Percentiles rank a stretch among this genome's conserved stretches.
Conservation (phyloP, 1,140 invertebrate species). For the Cydia fagiglandana region DNA sequence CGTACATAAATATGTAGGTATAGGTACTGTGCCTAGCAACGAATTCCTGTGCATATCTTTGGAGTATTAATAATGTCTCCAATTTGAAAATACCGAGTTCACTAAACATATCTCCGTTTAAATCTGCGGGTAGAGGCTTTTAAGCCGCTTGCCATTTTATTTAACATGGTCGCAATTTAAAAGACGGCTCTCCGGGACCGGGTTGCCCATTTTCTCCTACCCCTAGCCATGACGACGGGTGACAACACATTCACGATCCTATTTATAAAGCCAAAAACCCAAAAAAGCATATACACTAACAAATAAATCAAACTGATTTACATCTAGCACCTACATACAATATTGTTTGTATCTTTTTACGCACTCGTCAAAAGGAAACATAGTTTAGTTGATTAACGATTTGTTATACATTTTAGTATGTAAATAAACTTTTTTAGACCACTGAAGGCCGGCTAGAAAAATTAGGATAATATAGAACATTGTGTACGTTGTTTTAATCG, state of each 20-base stretch:
- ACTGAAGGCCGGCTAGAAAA: slow-evolving; percentile 8
- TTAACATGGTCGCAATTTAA: slow-evolving; percentile 23
- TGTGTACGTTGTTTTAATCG: slow-evolving; percentile 31
- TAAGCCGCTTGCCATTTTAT: slow-evolving; percentile 23
- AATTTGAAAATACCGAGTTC: background rate
- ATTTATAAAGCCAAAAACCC: slow-evolving; percentile 7
- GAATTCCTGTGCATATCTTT: background rate
- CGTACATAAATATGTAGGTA: too few relatives aligned
- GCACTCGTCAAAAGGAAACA: background rate
- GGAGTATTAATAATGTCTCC: background rate
- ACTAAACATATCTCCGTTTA: background rate
- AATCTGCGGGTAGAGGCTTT: slow-evolving; percentile 16
- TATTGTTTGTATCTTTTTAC: background rate
- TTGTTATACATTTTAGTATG: slow-evolving; percentile 15
- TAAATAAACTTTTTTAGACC: slow-evolving; percentile 23
- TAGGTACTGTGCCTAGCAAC: too few relatives aligned
- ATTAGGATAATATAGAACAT: background rate
- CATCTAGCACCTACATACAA: background rate
- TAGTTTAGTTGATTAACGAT: slow-evolving; percentile 26
- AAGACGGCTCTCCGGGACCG: slow-evolving; percentile 7
- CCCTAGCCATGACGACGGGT: slow-evolving; percentile 20
- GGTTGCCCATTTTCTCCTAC: background rate
- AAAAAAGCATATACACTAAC: slow-evolving; percentile 1
- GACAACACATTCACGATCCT: slow-evolving; percentile 12
- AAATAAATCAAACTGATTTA: slow-evolving; percentile 25